Evolutionary conservation across 2,888 invertebrate species (phyloP), one percentile per base, ranked within the genome.

Genomic region (Tyria jacobaeae): DNA sequence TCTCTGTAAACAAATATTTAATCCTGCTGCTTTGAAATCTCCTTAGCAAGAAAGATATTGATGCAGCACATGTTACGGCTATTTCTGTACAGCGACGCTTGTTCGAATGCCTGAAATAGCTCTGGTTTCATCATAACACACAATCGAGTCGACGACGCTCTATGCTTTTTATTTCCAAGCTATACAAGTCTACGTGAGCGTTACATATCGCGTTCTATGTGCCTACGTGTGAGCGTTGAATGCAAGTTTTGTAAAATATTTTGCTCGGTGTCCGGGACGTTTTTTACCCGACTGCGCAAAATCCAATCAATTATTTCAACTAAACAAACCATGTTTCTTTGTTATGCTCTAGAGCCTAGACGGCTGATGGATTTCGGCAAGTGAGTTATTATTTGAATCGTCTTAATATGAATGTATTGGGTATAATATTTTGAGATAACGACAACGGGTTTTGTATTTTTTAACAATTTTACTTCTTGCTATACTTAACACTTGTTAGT

Each of bases 81-180:
- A 86, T 86, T 85, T 84, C 64, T 62, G 59, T 52, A 55, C 59
- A 62, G 57, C 34, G 52, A 65, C 74, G 76, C 77, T 71, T 69
- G 75, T 72, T 59, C 72, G 70, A 80, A 75, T 74, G 79, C 71
- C 81, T 73, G 76, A 86, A 86, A 87, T 87, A 87, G 71, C 82
- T 76, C 60, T 1, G 58, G 73, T 87, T 85, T 83, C 86, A 79
- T 83, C 82, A 82, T 73, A 77, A 69, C 66, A 71, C 65, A 78
- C 70, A 66, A 65, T 70, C 68, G 68, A 64, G 65, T 67, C 66
- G 73, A 65, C 67, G 68, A 72, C 73, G 74, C 66, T 63, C 70
- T 71, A 70, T 73, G 58, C 54, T 68, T 78, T 75, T 79, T 81
- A 75, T 81, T 79, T 76, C 74, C 68, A 74, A 72, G 65, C 70